Percentiles rank a stretch among this genome's conserved stretches.
phyloP scores from a whole-genome alignment of 2,797 vertebrate species.

The Megalops cyprinoides region DNA sequence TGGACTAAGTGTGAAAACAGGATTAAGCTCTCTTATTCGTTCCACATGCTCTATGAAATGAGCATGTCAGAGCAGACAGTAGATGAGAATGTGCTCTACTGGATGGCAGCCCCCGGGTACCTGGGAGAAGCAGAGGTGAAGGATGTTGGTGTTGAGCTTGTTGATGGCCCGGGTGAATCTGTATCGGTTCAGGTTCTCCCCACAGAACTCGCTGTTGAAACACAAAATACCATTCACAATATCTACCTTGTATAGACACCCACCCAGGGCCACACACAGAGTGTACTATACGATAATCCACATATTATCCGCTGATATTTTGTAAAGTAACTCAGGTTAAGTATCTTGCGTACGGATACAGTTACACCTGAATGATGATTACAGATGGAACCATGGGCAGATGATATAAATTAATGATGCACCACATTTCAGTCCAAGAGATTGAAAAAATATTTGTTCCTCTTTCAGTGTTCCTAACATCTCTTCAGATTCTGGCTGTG shows the following conservation, averaged over 20 bases:
- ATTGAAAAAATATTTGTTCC: not conserved
- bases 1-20: too few species aligned
- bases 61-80: too few species aligned
- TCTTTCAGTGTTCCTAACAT: too few species aligned
- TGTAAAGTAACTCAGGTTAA: not conserved
- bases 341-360: not conserved
- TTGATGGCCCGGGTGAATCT: constrained; percentile 91
- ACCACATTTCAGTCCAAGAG: not conserved
- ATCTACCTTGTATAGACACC: not conserved
- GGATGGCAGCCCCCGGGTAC: constrained; percentile 61
- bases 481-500: too few species aligned
- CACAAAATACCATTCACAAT: not conserved
- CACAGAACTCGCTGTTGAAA: constrained; percentile 89
- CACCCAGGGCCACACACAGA: not conserved
- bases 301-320: not conserved
- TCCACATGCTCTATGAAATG: too few species aligned
- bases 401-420: not conserved
- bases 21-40: too few species aligned
- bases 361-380: not conserved
- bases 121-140: constrained; percentile 98
- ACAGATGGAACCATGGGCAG: not conserved
- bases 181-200: constrained; percentile 91
- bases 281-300: too few species aligned
- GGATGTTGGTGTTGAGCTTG: constrained; percentile 93
- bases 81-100: too few species aligned